Evolutionary conservation across 1,140 invertebrate genomes (phyloP).

Genomic region (Heterodera carotae): DNA sequence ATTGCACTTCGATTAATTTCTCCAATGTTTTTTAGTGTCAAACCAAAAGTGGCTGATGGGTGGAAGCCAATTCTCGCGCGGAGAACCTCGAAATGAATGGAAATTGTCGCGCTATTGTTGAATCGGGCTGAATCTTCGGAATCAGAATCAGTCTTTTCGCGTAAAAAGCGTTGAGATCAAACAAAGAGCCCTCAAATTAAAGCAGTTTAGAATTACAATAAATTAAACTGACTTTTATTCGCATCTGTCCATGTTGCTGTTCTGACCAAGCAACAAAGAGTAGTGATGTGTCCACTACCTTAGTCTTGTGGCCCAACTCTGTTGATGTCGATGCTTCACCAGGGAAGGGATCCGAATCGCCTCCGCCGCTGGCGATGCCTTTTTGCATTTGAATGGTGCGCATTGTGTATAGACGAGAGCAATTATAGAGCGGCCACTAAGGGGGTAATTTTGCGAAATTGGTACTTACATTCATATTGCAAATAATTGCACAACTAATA

Average conservation of each 20-base stretch:
- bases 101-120: constrained; percentile 35
- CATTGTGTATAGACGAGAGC: constrained; percentile 26
- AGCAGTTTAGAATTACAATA: background rate
- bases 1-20: background rate
- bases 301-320: constrained; percentile 19
- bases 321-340: background rate
- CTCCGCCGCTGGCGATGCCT: background rate
- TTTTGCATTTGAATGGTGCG: constrained; percentile 26
- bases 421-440: constrained; percentile 37
- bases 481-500: no score
- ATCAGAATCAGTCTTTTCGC: constrained; percentile 34
- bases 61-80: background rate
- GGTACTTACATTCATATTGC: no score
- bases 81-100: constrained; percentile 39
- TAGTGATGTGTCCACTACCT: constrained; percentile 35
- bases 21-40: background rate
- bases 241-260: background rate
- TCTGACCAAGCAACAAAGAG: constrained; percentile 36
- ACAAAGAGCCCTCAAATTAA: constrained; percentile 36
- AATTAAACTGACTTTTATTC: constrained; percentile 13
- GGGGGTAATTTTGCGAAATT: no score
- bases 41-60: background rate
- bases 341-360: background rate
- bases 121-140: constrained; percentile 20
- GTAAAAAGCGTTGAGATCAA: constrained; percentile 44